Conservation (phyloP, 2,888 invertebrate genomes). For the Euplexia lucipara region DNA sequence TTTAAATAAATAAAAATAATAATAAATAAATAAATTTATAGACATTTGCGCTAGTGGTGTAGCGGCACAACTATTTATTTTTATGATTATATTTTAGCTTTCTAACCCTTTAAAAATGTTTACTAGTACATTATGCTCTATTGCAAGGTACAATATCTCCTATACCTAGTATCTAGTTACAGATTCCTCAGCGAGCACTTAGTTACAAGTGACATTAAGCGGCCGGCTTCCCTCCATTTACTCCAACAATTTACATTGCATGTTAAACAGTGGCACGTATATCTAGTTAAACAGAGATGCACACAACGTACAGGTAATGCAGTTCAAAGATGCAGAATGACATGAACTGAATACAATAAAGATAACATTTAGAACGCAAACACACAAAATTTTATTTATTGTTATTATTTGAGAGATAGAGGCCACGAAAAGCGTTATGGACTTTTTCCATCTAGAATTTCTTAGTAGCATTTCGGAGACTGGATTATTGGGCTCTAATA, state of each 20-base stretch:
- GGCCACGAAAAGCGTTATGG: no score
- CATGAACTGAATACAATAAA: background rate
- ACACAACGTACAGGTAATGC: conserved; percentile 37
- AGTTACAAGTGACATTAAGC: conserved; percentile 54
- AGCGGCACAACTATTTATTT: background rate
- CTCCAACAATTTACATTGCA: conserved; percentile 59
- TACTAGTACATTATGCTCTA: background rate
- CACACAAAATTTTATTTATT: no score
- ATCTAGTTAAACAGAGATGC: conserved; percentile 9
- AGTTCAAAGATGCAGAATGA: background rate
- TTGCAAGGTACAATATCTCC: background rate
- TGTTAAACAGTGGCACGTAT: conserved; percentile 46
- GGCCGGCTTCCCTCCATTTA: conserved; percentile 51
- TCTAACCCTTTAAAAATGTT: background rate
- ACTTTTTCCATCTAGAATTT: no score
- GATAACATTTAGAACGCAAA: background rate
- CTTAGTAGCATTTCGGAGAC: no score
- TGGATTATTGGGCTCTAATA: no score
- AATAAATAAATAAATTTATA: no score
- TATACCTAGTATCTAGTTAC: conserved; percentile 23
- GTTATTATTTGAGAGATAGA: no score
- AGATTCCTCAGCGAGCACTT: conserved; percentile 41
- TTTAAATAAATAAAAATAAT: no score
- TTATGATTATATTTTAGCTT: background rate
- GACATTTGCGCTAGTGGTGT: no score